Evolutionary conservation across 92 coral and sea anemone genomes (phyloP), one percentile per base, ranked within the genome.

Genomic region (Porites divaricata): DNA sequence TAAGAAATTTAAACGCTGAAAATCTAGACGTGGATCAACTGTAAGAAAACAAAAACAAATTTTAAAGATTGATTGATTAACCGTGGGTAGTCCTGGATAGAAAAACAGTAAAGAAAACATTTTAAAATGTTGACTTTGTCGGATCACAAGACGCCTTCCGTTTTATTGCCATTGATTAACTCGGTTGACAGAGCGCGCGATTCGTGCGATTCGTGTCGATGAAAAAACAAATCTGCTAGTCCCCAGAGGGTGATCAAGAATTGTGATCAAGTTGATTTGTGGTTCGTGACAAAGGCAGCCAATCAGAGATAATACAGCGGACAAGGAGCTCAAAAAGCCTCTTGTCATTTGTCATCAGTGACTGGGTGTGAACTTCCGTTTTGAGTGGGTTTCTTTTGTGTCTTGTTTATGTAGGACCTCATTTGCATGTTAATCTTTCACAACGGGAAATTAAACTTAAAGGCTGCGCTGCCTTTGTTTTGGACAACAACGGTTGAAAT

Each of bases 351-450:
- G 98, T 92, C 98, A 91, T 79, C 98, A 82, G 91, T 81, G 83
- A 69, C 94, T 86, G 94, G 98, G 98, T 76, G 98, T 94, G 98
- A 85, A 94, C 98, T 87, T 94, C 98, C 98, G 98, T 79, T 86
- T 83, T 79, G 92, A 88, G 91, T 91, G 87, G 92, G 88, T 77
- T 86, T 82, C 85, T 87, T 94, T 94, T 94, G 98, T 94, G 90
- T 81, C 75, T 63, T 94, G 92, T 94, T 94, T 94, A 94, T 92
- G 88, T 80, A 86, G 93, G 77, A 79, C 88, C 53, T 84, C 78
- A 94, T 92, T 94, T 92, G 95, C 93, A 94, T 94, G 89, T 92
- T 89, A 94, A 92, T 92, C 91, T 90, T 88, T 86, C 95, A 86
- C 88, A 90, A 92, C 92, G 92, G 92, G 95, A 91, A 93, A 90